Evolutionary conservation across 2,113 vertebrate genomes (phyloP), one percentile per base, ranked within the genome.

Genomic region (Urocynchramus pylzowi): DNA sequence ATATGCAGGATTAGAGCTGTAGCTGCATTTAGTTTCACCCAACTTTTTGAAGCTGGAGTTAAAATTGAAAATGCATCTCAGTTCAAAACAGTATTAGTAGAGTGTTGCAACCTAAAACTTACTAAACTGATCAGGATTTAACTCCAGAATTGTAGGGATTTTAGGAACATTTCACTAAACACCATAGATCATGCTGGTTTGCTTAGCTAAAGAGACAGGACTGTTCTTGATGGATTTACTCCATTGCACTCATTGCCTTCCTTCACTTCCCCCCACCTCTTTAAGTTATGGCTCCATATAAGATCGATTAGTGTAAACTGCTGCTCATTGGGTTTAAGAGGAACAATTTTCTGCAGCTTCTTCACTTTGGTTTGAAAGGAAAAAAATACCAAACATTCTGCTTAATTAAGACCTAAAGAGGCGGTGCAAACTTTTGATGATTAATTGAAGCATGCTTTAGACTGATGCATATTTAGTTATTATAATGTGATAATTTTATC

Each of bases 401-500:
- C 77, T 97, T 98, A 97, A 98, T 98, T 98, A 97, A 97, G 97
- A 97, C 92, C 96, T 98, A 96, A 98, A 97, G 97, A 98, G 97
- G 97, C 95, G 95, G 97, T 96, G 77, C 76, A 97, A 91, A 98
- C 94, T 98, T 97, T 97, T 98, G 98, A 97, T 98, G 97, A 98
- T 98, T 99, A 99, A 99, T 98, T 98, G 98, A 98, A 98, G 97
- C 97, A 97, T 97, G 96, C 94, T 94, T 93, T 98, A 89, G 97
- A 97, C 93, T 98, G 97, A 98, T 98, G 96, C 98, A 97, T 98
- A 98, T 98, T 97, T 97, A 97, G 97, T 98, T 98, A 98, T 98
- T 98, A 97, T 97, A 98, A 98, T 98, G 97, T 98, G 98, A 98
- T 98, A 98, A 98, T 97, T 98, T 97, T 98, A 98, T 98, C 97